These are phyloP conservation scores for Leuciscus idus DNA, from an alignment of 2,113 vertebrate species.

Conservation along the genomic window DNA sequence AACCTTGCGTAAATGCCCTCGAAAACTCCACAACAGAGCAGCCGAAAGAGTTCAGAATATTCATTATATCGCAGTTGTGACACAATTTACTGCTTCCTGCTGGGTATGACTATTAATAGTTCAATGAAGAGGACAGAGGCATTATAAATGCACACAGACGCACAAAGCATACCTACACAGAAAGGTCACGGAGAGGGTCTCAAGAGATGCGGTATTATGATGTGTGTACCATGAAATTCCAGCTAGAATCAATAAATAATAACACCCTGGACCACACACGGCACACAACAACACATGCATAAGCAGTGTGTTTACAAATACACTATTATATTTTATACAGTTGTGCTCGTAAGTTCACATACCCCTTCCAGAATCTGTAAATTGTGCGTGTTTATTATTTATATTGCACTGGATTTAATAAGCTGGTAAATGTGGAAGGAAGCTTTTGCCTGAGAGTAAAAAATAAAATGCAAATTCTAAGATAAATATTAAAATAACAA, in stretches of 20 bases:
- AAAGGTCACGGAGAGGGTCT: constrained; percentile 16
- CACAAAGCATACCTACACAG: background rate
- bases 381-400: background rate
- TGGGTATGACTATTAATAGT: constrained; percentile 21
- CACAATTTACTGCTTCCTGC: constrained; percentile 25
- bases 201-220: background rate
- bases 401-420: background rate
- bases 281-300: no score
- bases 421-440: background rate
- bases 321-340: background rate
- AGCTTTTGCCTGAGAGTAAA: background rate
- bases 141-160: constrained; percentile 17
- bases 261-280: background rate
- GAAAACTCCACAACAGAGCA: constrained; percentile 26
- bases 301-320: background rate
- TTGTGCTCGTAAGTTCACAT: background rate
- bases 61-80: constrained; percentile 19
- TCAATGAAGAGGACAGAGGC: background rate
- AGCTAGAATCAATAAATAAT: constrained; percentile 22
- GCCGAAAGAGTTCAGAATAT: constrained; percentile 17
- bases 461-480: background rate
- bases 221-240: background rate
- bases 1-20: constrained; percentile 33
- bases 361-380: background rate
- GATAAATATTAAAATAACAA: background rate